These are phyloP conservation scores for Rallus crepitans DNA, from an alignment of 2,797 vertebrate genomes.

Conservation along the genomic window DNA sequence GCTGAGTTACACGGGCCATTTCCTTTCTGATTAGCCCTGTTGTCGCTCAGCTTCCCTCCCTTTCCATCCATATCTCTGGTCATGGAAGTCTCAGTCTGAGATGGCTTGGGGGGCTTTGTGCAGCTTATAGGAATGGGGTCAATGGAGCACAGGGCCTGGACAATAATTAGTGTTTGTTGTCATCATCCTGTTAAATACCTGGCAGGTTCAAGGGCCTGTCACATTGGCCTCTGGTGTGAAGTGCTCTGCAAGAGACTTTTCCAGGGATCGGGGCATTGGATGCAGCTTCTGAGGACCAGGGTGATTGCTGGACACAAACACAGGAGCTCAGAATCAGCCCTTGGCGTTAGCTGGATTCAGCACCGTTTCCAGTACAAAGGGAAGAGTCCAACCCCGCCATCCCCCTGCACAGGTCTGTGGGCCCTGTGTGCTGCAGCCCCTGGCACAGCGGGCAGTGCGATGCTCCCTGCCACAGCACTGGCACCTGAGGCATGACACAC, in stretches of 20 bases:
- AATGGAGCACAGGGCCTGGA: neutral
- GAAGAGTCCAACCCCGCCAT: neutral
- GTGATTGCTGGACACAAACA: neutral
- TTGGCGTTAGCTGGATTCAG: accelerated
- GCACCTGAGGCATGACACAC: accelerated
- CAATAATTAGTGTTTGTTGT: neutral
- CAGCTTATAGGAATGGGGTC: neutral
- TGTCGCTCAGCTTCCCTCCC: conserved; percentile 21
- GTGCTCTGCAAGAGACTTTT: neutral
- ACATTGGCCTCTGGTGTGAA: neutral
- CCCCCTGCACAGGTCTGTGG: accelerated
- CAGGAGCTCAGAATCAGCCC: accelerated
- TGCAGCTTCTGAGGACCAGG: neutral
- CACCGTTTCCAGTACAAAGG: neutral
- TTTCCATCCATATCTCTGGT: conserved; percentile 19
- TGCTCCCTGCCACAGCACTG: neutral
- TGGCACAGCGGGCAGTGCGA: accelerated
- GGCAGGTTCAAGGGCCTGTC: neutral
- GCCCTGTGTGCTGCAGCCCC: neutral
- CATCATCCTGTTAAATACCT: neutral
- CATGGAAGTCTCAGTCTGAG: neutral
- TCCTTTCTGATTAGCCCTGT: conserved; percentile 45
- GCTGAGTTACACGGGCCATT: conserved; percentile 55
- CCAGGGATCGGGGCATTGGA: neutral
- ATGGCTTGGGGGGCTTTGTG: neutral